A percentile compares a stretch with the other conserved stretches of the same genome.
These are phyloP conservation scores for Tipula vernalis DNA, from an alignment of 2,888 invertebrate species.

Conservation along the genomic window DNA sequence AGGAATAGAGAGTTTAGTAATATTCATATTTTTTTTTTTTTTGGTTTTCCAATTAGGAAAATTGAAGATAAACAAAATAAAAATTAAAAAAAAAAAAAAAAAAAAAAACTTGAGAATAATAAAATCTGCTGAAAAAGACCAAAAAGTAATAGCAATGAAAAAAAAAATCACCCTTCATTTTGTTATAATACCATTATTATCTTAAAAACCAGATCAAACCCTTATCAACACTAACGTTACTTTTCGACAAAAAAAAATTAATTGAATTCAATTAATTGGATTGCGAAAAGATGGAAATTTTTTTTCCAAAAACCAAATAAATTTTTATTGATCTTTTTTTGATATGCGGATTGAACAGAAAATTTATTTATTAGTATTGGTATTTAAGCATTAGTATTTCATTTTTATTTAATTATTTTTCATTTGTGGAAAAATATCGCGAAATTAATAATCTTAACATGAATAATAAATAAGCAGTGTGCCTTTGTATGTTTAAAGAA, in stretches of 20 bases:
- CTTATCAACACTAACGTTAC: not conserved
- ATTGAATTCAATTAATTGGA: conserved; percentile 4
- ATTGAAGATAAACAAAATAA: conserved; percentile 7
- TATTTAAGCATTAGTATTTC: not conserved
- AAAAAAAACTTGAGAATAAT: not conserved
- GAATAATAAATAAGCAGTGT: no score
- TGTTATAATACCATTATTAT: not conserved
- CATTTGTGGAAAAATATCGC: not conserved
- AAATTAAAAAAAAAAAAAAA: not conserved
- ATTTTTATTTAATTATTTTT: not conserved
- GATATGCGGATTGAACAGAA: not conserved
- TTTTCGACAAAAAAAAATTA: not conserved
- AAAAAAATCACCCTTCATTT: not conserved
- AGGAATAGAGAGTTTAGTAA: conserved; percentile 1
- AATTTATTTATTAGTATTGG: not conserved
- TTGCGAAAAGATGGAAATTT: not conserved
- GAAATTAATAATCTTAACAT: no score
- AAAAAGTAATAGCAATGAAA: not conserved
- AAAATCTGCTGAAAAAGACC: conserved; percentile 4
- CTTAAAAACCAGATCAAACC: not conserved
- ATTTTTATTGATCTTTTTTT: not conserved
- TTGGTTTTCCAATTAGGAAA: conserved; percentile 5
- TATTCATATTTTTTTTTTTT: not conserved
- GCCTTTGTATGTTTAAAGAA: no score
- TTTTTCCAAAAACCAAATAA: not conserved